Base-by-base conservation (phyloP, 2,113 vertebrate species). In the Casuarius casuarius region DNA sequence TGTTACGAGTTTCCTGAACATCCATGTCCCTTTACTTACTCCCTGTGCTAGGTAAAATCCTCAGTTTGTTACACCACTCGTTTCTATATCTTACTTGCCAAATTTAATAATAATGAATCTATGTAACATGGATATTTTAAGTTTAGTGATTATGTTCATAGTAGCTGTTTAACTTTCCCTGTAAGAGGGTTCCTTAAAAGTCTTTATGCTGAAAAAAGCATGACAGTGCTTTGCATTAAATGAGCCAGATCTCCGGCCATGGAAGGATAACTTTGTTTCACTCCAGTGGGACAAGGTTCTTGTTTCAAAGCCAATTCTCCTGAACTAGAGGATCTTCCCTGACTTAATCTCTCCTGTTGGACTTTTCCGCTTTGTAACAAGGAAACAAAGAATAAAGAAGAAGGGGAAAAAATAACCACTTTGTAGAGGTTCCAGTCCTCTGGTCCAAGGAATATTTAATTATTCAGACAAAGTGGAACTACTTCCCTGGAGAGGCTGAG, bases 241-340 rank as follows among this genome's bases (percentile, higher is more conserved):
- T 54, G 52, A 90, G 61, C 7, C 51, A 94, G 48, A 74, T 38
- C 70, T 95, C 90, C 58, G 92, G 33, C 79, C 79, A 12, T 65
- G 86, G 73, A 96, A 92, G 67, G 44, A 89, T 94, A 85, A 83
- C 44, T 91, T 82, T 93, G 9, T 82, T 94, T 91, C 49, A 63
- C n/a, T 92, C 48, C 73, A 94, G 52, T 81, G 85, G 65, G 86
- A 94, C 49, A 89, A 71, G 7, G 23, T 5, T 59, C 31, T 33
- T 73, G 40, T 49, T 88, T 6, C 3, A 76, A 92, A 91, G 81
- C 71, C 90, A 94, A 0, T 83, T 93, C 84, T 65, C 72, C 77
- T 95, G 94, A 90, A 67, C 81, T 82, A 87, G 90, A 80, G 84
- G 71, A 93, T 96, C 86, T 96, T 92, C 94, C 96, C 71, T 96